Evolutionary conservation across 53 echinoderm and acorn worm genomes (phyloP).

Genomic region (Glandiceps talaboti): DNA sequence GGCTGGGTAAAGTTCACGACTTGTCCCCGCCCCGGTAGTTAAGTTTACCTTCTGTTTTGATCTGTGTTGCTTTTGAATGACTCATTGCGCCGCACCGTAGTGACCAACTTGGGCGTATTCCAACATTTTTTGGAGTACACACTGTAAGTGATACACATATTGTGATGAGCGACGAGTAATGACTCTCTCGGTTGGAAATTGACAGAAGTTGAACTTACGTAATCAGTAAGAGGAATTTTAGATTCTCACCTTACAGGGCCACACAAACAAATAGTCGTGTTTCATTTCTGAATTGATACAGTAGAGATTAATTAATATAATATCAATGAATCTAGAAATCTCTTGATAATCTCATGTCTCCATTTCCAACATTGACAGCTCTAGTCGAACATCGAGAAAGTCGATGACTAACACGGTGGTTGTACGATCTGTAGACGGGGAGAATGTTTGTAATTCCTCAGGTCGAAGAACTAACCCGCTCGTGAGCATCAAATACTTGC

Average conservation of each 20-base stretch:
- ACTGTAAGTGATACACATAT: background rate
- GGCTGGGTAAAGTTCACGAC: background rate
- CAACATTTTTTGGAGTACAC: background rate
- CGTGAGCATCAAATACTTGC: too few species aligned
- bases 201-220: background rate
- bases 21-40: background rate
- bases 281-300: too few species aligned
- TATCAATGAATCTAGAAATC: too few species aligned
- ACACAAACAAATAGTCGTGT: background rate
- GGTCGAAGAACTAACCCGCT: too few species aligned
- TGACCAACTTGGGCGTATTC: background rate
- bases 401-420: too few species aligned
- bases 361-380: too few species aligned
- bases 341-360: too few species aligned
- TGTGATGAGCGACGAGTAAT: background rate
- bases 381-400: too few species aligned
- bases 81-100: background rate
- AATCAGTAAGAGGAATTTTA: background rate
- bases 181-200: background rate
- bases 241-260: background rate
- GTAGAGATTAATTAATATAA: too few species aligned
- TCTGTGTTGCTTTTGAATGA: background rate
- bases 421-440: too few species aligned
- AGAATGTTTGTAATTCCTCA: too few species aligned
- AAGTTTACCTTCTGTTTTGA: background rate